Percentiles rank a stretch among this genome's conserved stretches.
These are phyloP conservation scores for Pachyrhynchus sulphureomaculatus DNA, from an alignment of 1,140 invertebrate genomes.

Conservation along the genomic window DNA sequence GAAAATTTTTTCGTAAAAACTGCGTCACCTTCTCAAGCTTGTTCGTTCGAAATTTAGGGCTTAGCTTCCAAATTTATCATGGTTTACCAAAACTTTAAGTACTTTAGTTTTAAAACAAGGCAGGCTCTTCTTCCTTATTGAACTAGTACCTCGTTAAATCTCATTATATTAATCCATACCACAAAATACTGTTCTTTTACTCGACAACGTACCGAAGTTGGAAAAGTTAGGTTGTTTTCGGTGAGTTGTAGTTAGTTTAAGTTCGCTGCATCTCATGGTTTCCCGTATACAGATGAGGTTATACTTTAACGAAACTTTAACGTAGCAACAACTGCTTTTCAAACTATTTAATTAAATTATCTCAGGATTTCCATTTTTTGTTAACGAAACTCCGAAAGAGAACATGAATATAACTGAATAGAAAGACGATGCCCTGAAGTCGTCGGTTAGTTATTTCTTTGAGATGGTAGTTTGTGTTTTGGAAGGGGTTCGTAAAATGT, in stretches of 20 bases:
- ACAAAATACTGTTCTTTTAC: slow-evolving; percentile 7
- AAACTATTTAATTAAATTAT: slow-evolving; percentile 20
- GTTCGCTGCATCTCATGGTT: slow-evolving; percentile 10
- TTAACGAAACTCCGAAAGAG: not conserved
- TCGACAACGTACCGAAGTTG: slow-evolving; percentile 6
- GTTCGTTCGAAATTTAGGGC: too few species aligned
- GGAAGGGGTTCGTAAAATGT: not conserved
- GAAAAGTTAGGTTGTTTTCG: slow-evolving; percentile 14
- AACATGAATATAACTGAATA: slow-evolving; percentile 16
- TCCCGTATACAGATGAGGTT: not conserved
- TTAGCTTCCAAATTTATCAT: too few species aligned
- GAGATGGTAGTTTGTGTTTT: slow-evolving; percentile 14
- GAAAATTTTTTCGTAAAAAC: too few species aligned
- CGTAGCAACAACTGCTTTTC: slow-evolving; percentile 12
- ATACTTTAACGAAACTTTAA: slow-evolving; percentile 12
- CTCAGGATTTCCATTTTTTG: slow-evolving; percentile 6
- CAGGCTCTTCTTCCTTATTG: not conserved
- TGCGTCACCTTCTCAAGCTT: too few species aligned
- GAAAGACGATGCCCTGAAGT: slow-evolving; percentile 15
- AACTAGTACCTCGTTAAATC: slow-evolving; percentile 2
- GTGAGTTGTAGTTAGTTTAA: slow-evolving; percentile 10
- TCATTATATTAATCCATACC: slow-evolving; percentile 17
- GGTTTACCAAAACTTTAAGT: too few species aligned
- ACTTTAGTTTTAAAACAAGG: too few species aligned
- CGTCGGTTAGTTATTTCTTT: slow-evolving; percentile 13